A percentile compares a stretch with the other conserved stretches of the same genome.
phyloP scores from a whole-genome alignment of 2,113 vertebrate species.

The Oxyura jamaicensis region DNA sequence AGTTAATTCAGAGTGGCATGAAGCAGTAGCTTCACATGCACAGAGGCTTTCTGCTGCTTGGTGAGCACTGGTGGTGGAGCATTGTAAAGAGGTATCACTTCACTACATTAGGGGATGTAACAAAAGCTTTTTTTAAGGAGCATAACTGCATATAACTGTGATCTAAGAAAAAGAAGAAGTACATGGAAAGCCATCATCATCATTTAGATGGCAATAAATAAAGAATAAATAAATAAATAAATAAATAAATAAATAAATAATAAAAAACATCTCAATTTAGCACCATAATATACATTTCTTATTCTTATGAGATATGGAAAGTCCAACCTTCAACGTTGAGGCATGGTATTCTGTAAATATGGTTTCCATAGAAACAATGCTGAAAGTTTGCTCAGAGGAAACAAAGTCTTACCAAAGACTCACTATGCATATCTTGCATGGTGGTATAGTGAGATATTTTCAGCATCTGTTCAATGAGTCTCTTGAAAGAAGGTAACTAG shows the following conservation, averaged over 20 bases:
- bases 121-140: not conserved
- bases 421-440: not conserved
- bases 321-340: not conserved
- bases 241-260: too few relatives aligned
- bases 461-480: not conserved
- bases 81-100: not conserved
- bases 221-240: not conserved
- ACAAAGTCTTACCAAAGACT: not conserved
- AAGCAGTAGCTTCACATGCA: conserved; percentile 4
- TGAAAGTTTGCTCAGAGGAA: not conserved
- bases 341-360: not conserved
- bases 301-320: not conserved
- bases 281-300: not conserved
- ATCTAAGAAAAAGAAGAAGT: not conserved
- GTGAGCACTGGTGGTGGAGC: not conserved
- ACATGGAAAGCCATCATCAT: not conserved
- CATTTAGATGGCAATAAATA: not conserved
- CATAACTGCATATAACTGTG: not conserved
- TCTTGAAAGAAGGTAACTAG: not conserved
- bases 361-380: not conserved
- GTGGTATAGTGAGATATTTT: not conserved
- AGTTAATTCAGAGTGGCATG: not conserved
- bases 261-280: not conserved
- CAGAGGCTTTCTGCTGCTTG: not conserved
- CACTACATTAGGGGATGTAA: not conserved